Evolutionary conservation across 1,140 invertebrate species (phyloP).

Genomic region (Drosophila chauvacae): DNA sequence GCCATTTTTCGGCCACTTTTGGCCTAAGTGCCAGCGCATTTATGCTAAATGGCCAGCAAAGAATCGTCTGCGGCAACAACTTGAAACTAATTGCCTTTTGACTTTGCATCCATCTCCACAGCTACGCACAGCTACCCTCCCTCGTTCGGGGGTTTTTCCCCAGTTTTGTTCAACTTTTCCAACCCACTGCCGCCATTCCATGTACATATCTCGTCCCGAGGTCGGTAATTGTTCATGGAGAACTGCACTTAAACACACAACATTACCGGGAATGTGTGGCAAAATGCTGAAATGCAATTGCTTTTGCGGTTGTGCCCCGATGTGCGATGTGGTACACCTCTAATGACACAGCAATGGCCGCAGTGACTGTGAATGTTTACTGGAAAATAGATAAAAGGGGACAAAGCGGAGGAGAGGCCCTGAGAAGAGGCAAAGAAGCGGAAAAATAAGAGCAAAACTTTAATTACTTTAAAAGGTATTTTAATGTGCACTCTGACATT

Average conservation of each 20-base stretch:
- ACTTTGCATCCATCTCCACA: constrained; percentile 23
- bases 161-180: background rate
- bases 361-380: constrained; percentile 8
- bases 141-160: background rate
- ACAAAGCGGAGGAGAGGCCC: background rate
- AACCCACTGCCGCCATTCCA: background rate
- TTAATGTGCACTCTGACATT: background rate
- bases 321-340: constrained; percentile 50
- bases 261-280: constrained; percentile 49
- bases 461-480: constrained; percentile 22
- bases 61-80: constrained; percentile 58
- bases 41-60: constrained; percentile 66
- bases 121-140: background rate
- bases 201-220: constrained; percentile 10
- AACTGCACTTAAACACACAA: constrained; percentile 55
- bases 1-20: constrained; percentile 27
- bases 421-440: background rate
- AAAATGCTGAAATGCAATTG: constrained; percentile 67
- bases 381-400: constrained; percentile 18
- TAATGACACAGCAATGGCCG: constrained; percentile 27
- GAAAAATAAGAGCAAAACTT: constrained; percentile 15
- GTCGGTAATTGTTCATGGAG: constrained; percentile 46
- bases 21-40: constrained; percentile 55
- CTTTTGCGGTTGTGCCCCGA: constrained; percentile 43
- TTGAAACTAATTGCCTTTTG: constrained; percentile 66